Evolutionary conservation across 2,113 vertebrate genomes (phyloP).

Genomic region (Hippopotamus amphibius): DNA sequence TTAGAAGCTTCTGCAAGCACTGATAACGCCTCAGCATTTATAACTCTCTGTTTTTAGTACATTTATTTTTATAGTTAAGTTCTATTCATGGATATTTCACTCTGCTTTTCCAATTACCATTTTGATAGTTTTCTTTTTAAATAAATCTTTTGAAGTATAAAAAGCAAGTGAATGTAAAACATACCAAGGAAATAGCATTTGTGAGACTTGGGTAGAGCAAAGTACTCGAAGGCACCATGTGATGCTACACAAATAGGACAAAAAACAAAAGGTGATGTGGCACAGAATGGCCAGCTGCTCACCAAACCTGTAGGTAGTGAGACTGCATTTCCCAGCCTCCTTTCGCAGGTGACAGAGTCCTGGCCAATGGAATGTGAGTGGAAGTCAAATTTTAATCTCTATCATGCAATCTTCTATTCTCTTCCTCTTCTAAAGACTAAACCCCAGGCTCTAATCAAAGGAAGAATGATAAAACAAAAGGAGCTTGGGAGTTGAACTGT

Average conservation of each 20-base stretch:
- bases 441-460: not conserved
- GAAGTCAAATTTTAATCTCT: not conserved
- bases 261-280: not conserved
- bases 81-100: constrained; percentile 9
- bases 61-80: not conserved
- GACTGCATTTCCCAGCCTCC: not conserved
- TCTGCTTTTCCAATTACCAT: not conserved
- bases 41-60: not conserved
- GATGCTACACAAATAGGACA: not conserved
- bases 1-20: not conserved
- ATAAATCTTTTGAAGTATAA: not conserved
- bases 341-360: not conserved
- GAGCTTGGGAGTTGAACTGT: not conserved
- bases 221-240: not conserved
- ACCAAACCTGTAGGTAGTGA: not conserved
- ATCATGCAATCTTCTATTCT: not conserved
- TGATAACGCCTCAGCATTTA: not conserved
- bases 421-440: not conserved
- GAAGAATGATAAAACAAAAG: not conserved
- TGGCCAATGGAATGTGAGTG: not conserved
- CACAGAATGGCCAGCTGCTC: not conserved
- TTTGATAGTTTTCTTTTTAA: not conserved
- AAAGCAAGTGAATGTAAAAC: constrained; percentile 34
- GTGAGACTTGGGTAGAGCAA: not conserved
- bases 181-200: not conserved